These are phyloP conservation scores for Calliphora vomitoria DNA, from an alignment of 2,888 invertebrate species.

Conservation along the genomic window DNA sequence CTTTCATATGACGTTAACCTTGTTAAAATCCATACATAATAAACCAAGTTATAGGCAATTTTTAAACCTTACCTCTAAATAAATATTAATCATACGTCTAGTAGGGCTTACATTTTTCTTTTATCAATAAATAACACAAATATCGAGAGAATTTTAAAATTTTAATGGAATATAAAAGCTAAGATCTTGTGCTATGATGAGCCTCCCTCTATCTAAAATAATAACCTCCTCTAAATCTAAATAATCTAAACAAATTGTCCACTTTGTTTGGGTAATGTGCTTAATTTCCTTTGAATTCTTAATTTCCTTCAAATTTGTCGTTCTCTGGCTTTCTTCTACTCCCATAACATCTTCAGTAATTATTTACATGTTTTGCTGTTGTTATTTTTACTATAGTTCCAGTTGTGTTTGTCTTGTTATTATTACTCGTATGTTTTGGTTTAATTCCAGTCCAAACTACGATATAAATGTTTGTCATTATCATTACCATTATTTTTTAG, in stretches of 20 bases:
- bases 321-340: neutral
- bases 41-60: too few relatives aligned
- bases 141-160: too few relatives aligned
- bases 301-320: slow-evolving; percentile 4
- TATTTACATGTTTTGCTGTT: slow-evolving; percentile 23
- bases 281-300: slow-evolving; percentile 7
- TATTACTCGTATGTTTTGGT: slow-evolving; percentile 14
- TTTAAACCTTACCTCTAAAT: too few relatives aligned
- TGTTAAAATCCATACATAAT: too few relatives aligned
- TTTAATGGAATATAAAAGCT: too few relatives aligned
- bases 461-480: slow-evolving; percentile 65
- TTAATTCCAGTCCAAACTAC: slow-evolving; percentile 24
- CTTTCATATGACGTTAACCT: too few relatives aligned
- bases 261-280: neutral
- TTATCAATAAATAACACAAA: too few relatives aligned
- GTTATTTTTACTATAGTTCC: neutral
- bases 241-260: neutral
- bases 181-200: too few relatives aligned
- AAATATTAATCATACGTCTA: too few relatives aligned
- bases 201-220: neutral
- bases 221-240: too few relatives aligned
- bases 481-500: slow-evolving; percentile 65
- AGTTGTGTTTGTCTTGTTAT: neutral
- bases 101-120: too few relatives aligned
- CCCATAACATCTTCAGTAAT: slow-evolving; percentile 4